Evolutionary conservation across 2,797 vertebrate genomes (phyloP).

Genomic region (Megaceryle alcyon): DNA sequence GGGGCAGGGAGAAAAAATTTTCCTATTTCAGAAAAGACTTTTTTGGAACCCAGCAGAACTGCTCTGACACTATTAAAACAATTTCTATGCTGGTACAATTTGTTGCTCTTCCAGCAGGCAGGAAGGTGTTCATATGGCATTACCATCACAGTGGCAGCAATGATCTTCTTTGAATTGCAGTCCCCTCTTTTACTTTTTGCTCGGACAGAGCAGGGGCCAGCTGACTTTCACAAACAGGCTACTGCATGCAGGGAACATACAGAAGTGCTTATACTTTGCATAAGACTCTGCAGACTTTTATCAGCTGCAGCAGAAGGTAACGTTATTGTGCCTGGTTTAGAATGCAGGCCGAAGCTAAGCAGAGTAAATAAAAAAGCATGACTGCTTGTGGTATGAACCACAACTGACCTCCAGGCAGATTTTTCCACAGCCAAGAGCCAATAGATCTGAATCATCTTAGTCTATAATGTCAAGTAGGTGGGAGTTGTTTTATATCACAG

Average conservation of each 20-base stretch:
- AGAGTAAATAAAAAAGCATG: neutral
- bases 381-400: neutral
- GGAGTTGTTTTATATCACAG: neutral
- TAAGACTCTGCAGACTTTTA: neutral
- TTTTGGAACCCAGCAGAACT: neutral
- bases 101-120: neutral
- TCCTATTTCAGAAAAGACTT: neutral
- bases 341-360: neutral
- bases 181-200: neutral
- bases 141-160: neutral
- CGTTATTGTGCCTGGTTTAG: neutral
- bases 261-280: neutral
- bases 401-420: neutral
- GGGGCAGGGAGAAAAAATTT: neutral
- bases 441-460: neutral
- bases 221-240: neutral
- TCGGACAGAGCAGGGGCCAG: neutral
- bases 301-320: neutral
- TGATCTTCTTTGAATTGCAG: neutral
- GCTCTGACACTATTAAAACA: neutral
- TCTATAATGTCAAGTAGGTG: neutral
- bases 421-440: conserved; percentile 48
- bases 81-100: neutral
- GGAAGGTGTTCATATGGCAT: rapidly evolving
- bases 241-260: rapidly evolving